Evolutionary conservation across 1,140 invertebrate species (phyloP).

Genomic region (Riptortus pedestris): DNA sequence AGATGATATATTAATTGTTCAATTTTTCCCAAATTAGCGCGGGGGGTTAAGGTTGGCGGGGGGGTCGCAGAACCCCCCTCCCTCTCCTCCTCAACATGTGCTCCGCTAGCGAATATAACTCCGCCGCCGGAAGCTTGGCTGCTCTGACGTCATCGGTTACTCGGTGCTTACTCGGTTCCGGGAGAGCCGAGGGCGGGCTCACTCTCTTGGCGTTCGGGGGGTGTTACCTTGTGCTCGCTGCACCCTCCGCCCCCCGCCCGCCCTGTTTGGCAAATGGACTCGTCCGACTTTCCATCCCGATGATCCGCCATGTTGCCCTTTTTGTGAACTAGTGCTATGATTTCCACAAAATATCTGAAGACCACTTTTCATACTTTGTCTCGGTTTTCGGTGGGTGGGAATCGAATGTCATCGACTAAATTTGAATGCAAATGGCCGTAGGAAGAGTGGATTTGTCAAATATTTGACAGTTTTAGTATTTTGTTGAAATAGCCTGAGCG

Average conservation of each 20-base stretch:
- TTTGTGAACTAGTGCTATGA: slow-evolving; percentile 13
- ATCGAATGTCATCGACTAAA: background rate
- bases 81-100: background rate
- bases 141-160: slow-evolving; percentile 17
- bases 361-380: background rate
- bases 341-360: background rate
- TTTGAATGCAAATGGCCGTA: no score
- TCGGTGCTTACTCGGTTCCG: slow-evolving; percentile 8
- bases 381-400: background rate
- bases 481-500: background rate
- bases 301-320: slow-evolving; percentile 15
- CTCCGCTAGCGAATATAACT: background rate
- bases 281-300: slow-evolving; percentile 13
- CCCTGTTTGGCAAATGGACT: slow-evolving; percentile 17
- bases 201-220: slow-evolving; percentile 10
- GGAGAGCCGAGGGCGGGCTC: slow-evolving; percentile 9
- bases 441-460: no score
- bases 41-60: no score
- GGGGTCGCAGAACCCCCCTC: background rate
- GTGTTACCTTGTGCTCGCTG: slow-evolving; percentile 18
- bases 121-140: slow-evolving; percentile 16
- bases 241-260: slow-evolving; percentile 18
- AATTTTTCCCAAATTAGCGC: no score
- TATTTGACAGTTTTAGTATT: background rate
- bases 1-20: no score